These are phyloP conservation scores for Argyresthia goedartella DNA, from an alignment of 2,888 invertebrate genomes.

Conservation along the genomic window DNA sequence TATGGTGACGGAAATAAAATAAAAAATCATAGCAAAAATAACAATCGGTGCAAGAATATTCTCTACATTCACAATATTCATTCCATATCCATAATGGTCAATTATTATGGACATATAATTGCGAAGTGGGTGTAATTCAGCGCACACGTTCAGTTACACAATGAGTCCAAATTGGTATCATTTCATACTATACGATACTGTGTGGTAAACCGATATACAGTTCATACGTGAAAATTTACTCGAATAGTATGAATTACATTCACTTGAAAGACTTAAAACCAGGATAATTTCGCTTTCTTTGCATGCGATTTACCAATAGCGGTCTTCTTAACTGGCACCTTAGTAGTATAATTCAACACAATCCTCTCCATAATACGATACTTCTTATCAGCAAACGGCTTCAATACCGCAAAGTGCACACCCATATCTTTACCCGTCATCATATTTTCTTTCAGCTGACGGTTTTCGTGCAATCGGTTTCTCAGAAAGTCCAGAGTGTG, in stretches of 20 bases:
- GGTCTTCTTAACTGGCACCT: no score
- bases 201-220: constrained; percentile 37
- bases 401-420: constrained; percentile 42
- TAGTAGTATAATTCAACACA: constrained; percentile 7
- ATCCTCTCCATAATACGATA: constrained; percentile 51
- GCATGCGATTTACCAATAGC: no score
- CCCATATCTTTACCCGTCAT: constrained; percentile 47
- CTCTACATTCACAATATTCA: no score
- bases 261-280: no score
- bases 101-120: constrained; percentile 50
- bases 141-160: constrained; percentile 48
- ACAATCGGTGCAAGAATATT: no score
- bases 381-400: constrained; percentile 43
- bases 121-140: constrained; percentile 60
- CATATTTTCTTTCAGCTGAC: constrained; percentile 38
- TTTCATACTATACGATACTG: constrained; percentile 44
- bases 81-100: constrained; percentile 38
- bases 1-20: no score
- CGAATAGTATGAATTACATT: no score
- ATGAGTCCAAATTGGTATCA: constrained; percentile 50
- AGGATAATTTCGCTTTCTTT: no score
- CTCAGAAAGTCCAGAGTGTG: constrained; percentile 42
- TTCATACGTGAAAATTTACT: constrained; percentile 16
- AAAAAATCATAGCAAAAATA: no score
- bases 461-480: constrained; percentile 38